Base-by-base conservation (phyloP, 1,140 invertebrate genomes). In the Monomorium pharaonis region DNA sequence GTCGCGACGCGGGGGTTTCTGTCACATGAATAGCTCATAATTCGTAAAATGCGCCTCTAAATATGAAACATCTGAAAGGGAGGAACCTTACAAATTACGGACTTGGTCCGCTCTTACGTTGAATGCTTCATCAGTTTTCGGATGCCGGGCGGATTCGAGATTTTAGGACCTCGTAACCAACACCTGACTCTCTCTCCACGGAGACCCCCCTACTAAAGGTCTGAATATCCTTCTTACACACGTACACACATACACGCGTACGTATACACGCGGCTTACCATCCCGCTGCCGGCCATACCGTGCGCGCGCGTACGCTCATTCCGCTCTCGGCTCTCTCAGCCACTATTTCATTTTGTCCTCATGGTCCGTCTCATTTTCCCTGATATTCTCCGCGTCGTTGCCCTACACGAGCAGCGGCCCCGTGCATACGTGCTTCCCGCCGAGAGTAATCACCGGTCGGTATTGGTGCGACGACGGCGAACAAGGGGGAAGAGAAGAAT, bases 321-420 rank as follows among this genome's bases (percentile, higher is more conserved):
- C 51, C 65, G 51, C 51, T 74, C 78, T 42, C 51, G 21, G 42
- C 33, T 67, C 63, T 67, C 63, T 72, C 78, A 47, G 78, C 67
- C 70, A 72, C 78, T 83, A 83, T 83, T 83, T 83, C 78, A 74
- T 83, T 83, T 67, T 72, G 78, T 83, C 67, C 78, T 83, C 78
- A 83, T 83, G 60, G 67, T 83, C 58, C 78, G 51, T 83, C 78
- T 83, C 78, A 83, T 83, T 83, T 83, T 83, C 78, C 47, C 67
- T 51, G 78, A 51, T 83, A 83, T 83, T 83, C 76, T 51, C 67
- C 78, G 37, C 78, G 65, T 70, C 65, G 78, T 70, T 81, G 78
- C 65, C 37, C 76, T 42, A 58, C 78, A 83, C 78, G 67, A n/a
- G 10, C 62, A 54, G 49, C 7, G 30, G n/a, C 42, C 42, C 33